phyloP scores from a whole-genome alignment of 2,113 vertebrate genomes.

The Pithys albifrons region DNA sequence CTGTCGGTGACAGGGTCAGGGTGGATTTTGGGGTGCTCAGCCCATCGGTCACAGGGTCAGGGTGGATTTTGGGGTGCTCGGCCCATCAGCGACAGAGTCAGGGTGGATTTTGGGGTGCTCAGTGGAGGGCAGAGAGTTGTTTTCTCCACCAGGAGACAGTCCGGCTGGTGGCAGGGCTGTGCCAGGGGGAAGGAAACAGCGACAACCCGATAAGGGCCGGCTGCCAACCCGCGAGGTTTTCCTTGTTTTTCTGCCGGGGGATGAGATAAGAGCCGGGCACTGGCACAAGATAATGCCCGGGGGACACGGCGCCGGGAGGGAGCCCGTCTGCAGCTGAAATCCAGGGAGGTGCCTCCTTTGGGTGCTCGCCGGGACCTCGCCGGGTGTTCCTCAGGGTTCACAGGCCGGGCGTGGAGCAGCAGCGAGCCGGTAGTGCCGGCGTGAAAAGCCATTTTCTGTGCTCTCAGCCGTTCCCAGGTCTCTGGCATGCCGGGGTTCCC shows the following conservation, averaged over 20 bases:
- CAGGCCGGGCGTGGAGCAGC: rapidly evolving
- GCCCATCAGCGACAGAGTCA: neutral
- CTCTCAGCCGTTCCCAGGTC: neutral
- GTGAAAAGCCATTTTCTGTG: neutral
- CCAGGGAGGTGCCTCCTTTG: neutral
- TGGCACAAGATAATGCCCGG: neutral
- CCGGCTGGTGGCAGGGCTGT: neutral
- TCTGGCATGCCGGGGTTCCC: neutral
- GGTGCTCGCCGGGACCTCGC: neutral
- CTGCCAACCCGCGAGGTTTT: constrained; percentile 19
- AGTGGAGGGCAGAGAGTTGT: neutral
- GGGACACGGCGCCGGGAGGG: neutral
- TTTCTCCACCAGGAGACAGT: neutral
- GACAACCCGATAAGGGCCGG: neutral
- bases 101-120: neutral
- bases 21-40: too few species aligned
- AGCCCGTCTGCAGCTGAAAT: neutral
- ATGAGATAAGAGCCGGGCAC: constrained; percentile 23
- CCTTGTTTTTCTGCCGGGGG: constrained; percentile 46
- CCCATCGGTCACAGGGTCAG: neutral
- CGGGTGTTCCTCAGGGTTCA: rapidly evolving
- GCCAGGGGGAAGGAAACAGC: constrained; percentile 18
- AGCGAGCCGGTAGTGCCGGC: neutral
- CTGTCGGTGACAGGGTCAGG: too few species aligned
- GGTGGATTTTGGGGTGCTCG: neutral